Evolutionary conservation across 2,888 invertebrate species (phyloP), one percentile per base, ranked within the genome.

Genomic region (Lithodes maja): DNA sequence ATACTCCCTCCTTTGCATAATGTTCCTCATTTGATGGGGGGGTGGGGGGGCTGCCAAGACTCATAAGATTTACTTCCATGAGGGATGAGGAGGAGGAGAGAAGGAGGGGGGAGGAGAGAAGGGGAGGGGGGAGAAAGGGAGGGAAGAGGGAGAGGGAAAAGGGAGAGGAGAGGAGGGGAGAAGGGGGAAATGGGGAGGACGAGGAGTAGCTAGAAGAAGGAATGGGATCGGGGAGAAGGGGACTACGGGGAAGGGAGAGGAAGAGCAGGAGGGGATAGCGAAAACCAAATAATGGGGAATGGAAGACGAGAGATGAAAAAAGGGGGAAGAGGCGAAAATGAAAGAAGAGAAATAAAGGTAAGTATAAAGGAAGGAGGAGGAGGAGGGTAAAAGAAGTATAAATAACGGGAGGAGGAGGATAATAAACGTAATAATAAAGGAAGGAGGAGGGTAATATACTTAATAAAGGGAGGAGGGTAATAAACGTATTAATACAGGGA

Each of bases 61-160:
- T 17, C 75, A 75, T 75, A 12, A 12, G 9, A 5, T 0, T 49
- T 75, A 75, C 49, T 75, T 75, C 49, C 12, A 50, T 75, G 80
- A 33, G 61, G 81, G 81, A 54, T 33, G 49, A 68, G 50, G 61
- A 54, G 68, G n/a, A n/a, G 53, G 81, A 52, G 80, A n/a, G 80
- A 52, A 50, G 12, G 80, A 9, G 53, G 12, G 80, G 49, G n/a
- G 49, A 75, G 2, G 80, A 5, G 53, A 52, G 80, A n/a, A 52
- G 9, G 80, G 15, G 33, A 52, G 53, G 2, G 55, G 2, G 33
- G 15, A 50, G 15, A 50, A 2, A 52, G 3, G 53, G 15, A 52
- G 2, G 80, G 1, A 15, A 2, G 55, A 2, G 53, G 1, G 17
- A 49, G 81, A 49, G 55, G 17, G n/a, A 2, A 55, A 55, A 53